These are phyloP conservation scores for Siniperca scherzeri DNA, from an alignment of 2,797 vertebrate genomes.

Conservation along the genomic window DNA sequence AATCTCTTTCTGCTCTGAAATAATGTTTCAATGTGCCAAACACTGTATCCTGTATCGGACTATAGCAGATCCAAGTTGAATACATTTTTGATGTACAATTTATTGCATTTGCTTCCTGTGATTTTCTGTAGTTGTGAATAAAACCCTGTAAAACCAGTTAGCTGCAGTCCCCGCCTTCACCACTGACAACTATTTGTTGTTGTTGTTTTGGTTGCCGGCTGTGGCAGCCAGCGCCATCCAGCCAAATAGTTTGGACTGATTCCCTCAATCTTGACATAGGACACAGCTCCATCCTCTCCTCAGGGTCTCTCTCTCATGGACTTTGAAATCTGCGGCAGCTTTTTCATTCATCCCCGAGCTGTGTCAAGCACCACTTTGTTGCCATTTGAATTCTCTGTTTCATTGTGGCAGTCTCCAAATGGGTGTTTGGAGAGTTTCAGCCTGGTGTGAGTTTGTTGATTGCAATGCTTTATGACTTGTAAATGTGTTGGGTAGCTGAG, in stretches of 20 bases:
- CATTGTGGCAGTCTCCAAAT: slow-evolving; percentile 50
- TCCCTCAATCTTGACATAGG: slow-evolving; percentile 53
- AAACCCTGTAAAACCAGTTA: slow-evolving; percentile 37
- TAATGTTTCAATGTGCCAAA: background rate
- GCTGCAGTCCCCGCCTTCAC: slow-evolving; percentile 5
- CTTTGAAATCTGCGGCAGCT: slow-evolving; percentile 54
- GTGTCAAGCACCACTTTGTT: slow-evolving; percentile 65
- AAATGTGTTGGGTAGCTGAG: slow-evolving; percentile 61
- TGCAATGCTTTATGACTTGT: slow-evolving; percentile 69
- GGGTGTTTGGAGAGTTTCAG: slow-evolving; percentile 46
- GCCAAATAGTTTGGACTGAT: slow-evolving; percentile 58
- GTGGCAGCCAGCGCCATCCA: slow-evolving; percentile 35
- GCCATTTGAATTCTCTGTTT: slow-evolving; percentile 57
- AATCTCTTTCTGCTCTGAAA: slow-evolving; percentile 11
- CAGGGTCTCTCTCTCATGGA: slow-evolving; percentile 26
- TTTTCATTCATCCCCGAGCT: slow-evolving; percentile 50
- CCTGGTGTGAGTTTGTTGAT: slow-evolving; percentile 64
- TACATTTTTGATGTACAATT: slow-evolving; percentile 6
- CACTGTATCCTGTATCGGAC: slow-evolving; percentile 22
- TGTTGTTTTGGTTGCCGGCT: slow-evolving; percentile 36
- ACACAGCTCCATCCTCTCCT: slow-evolving; percentile 42
- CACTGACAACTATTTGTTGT: slow-evolving; percentile 35
- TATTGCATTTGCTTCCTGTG: slow-evolving; percentile 17
- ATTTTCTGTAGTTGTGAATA: slow-evolving; percentile 25
- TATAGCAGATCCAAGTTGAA: slow-evolving; percentile 20